These are phyloP conservation scores for Saguinus midas DNA, from an alignment of 2,113 vertebrate species.

Conservation along the genomic window DNA sequence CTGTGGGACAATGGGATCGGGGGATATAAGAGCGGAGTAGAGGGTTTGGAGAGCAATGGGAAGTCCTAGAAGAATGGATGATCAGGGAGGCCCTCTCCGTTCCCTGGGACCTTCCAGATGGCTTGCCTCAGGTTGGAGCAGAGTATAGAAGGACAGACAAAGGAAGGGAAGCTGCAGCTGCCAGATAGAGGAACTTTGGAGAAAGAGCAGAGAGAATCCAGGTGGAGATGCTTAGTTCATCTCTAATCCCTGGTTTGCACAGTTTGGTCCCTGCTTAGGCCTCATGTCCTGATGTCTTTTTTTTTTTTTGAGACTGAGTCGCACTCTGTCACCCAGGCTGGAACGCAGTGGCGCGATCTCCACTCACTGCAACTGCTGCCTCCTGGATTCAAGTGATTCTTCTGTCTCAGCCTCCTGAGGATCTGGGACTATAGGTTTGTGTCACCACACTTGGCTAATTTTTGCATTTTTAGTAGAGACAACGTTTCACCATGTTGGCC, in stretches of 20 bases:
- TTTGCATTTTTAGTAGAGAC: too few species aligned
- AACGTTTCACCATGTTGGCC: too few species aligned
- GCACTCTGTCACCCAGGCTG: too few species aligned
- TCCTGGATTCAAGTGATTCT: too few species aligned
- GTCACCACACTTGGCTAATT: too few species aligned
- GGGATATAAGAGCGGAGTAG: neutral
- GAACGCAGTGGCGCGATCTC: too few species aligned
- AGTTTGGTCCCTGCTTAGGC: neutral
- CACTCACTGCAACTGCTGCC: too few species aligned
- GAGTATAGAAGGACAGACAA: neutral
- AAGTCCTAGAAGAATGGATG: neutral
- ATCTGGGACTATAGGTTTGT: too few species aligned
- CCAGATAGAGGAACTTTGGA: neutral
- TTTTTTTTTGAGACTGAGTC: too few species aligned
- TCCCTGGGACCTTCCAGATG: neutral
- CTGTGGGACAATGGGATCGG: neutral
- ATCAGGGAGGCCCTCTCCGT: neutral
- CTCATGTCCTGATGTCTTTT: neutral
- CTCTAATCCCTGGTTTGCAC: neutral
- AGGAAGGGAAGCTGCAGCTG: neutral
- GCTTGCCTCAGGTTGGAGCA: neutral
- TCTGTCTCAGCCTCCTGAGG: too few species aligned
- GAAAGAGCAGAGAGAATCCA: neutral
- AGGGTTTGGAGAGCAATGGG: neutral
- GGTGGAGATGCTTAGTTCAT: neutral